Evolutionary conservation across 2,797 vertebrate genomes (phyloP), one percentile per base, ranked within the genome.

Genomic region (Gastrophryne carolinensis): DNA sequence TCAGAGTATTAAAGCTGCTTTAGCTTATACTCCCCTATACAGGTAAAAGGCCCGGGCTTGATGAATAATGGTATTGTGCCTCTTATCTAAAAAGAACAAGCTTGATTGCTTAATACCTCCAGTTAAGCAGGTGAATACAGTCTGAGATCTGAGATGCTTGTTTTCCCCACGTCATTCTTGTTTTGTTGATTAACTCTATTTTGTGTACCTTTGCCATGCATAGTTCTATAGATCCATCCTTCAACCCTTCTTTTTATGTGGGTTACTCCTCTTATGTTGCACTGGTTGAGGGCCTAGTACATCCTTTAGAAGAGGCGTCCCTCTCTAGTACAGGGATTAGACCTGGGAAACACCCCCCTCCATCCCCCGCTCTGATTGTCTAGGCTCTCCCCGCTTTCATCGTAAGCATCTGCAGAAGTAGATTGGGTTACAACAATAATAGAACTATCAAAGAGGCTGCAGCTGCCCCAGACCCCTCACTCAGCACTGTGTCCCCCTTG

Each of bases 281-380:
- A 24, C 5, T 32, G 15, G 19, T 4, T 4, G 5, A 27, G 23
- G 30, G 30, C 21, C 3, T 8, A 2, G 6, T 49, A 19, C 62
- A 41, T 64, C 26, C 12, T 15, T 12, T 19, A 2, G 1, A 15
- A 60, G 30, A 58, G 54, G 49, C 34, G 34, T 39, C 11, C 26
- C 58, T 44, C 56, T 3, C 21, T 26, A 53, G 19, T 26, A 41
- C 35, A 39, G 35, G 74, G 66, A 70, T 77, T 77, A 70, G 52
- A 62, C 74, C 15, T 77, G 74, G 74, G 74, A 77, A 77, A 68
- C 21, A 10, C 26, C 39, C 19, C 47, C 61, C 32, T 72, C 64
- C 63, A 26, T 52, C 50, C 58, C 78, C 65, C 91, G 91, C 87
- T 90, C 91, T 86, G 72, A 79, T 80, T 79, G 77, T 86, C 81